Base-by-base conservation (phyloP, 2,113 vertebrate genomes). In the Tapirus terrestris region DNA sequence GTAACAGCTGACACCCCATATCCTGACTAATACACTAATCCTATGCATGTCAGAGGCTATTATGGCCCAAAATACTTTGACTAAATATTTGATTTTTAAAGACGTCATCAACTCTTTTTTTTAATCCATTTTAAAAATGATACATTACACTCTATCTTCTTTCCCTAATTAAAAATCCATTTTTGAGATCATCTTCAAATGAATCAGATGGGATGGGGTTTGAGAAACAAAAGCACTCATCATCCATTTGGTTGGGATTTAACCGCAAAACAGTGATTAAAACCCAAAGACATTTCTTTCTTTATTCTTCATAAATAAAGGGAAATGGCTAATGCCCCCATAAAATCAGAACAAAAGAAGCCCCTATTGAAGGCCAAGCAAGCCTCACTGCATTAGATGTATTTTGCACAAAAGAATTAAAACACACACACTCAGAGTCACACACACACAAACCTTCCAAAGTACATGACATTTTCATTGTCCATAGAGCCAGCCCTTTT, bases 201-300 rank as follows among this genome's bases (percentile, higher is more conserved):
- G 79, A 93, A 97, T 97, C 98, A 98, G 83, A 94, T 96, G 85
- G 97, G 87, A 51, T 93, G 84, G 85, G 86, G 39, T 82, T 92
- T 96, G 88, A 77, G 95, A 98, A 95, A 97, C 98, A 98, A 98
- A 98, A 93, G 65, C 14, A 0, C 61, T 95, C 83, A 95, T 97
- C 98, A 97, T 70, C 89, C 77, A 88, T 98, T 98, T 98, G 23
- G 31, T 81, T 97, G 94, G 86, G 70, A 91, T 97, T 97, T 94
- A 97, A 94, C 80, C 97, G 98, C 96, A 98, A 98, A 98, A 98
- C 96, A 81, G 76, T 96, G 91, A 97, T 98, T 98, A 98, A 97
- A 98, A 96, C 92, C 61, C 93, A 98, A 98, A 97, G 94, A 96
- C 58, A 85, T 95, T 98, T 98, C 82, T 21, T 94, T 87, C 53